phyloP scores from a whole-genome alignment of 2,888 invertebrate species.

The Myathropa florea region DNA sequence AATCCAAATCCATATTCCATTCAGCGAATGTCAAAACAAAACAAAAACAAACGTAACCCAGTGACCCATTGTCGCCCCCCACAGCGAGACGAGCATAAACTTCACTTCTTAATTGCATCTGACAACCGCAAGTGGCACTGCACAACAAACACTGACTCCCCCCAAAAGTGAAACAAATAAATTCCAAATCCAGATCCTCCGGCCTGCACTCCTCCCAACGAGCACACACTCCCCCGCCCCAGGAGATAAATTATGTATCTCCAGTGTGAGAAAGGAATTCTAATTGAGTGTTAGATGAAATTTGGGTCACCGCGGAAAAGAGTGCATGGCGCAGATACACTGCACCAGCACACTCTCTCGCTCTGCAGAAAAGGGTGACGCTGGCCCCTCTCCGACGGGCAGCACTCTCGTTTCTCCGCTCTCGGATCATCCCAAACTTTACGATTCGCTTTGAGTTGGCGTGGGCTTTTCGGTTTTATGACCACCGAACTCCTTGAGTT shows the following conservation, averaged over 20 bases:
- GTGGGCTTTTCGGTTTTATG: slow-evolving; percentile 28
- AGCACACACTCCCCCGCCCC: slow-evolving; percentile 15
- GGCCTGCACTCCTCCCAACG: slow-evolving; percentile 1
- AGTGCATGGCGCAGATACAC: slow-evolving; percentile 14
- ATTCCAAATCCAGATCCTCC: slow-evolving; percentile 43
- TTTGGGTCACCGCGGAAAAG: slow-evolving; percentile 60
- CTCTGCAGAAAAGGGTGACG: neutral
- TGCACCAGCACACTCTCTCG: slow-evolving; percentile 25
- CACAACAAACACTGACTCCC: slow-evolving; percentile 17
- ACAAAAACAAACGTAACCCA: slow-evolving; percentile 11
- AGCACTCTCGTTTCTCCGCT: too few species aligned
- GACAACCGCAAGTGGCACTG: slow-evolving; percentile 42
- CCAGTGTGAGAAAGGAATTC: slow-evolving; percentile 54
- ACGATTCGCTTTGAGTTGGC: slow-evolving; percentile 23
- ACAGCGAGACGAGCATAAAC: slow-evolving; percentile 34
- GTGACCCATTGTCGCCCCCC: slow-evolving; percentile 49
- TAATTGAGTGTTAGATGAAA: slow-evolving; percentile 67
- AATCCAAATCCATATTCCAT: slow-evolving; percentile 4
- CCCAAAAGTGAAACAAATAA: slow-evolving; percentile 12
- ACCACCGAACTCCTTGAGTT: slow-evolving; percentile 17
- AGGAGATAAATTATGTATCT: slow-evolving; percentile 31
- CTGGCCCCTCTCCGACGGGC: too few species aligned
- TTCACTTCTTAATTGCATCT: slow-evolving; percentile 63
- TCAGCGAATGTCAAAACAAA: slow-evolving; percentile 52
- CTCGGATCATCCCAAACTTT: slow-evolving; percentile 44